Percentiles rank a stretch among this genome's conserved stretches.
These are phyloP conservation scores for Melanaphis sacchari DNA, from an alignment of 1,140 invertebrate genomes.

Conservation along the genomic window DNA sequence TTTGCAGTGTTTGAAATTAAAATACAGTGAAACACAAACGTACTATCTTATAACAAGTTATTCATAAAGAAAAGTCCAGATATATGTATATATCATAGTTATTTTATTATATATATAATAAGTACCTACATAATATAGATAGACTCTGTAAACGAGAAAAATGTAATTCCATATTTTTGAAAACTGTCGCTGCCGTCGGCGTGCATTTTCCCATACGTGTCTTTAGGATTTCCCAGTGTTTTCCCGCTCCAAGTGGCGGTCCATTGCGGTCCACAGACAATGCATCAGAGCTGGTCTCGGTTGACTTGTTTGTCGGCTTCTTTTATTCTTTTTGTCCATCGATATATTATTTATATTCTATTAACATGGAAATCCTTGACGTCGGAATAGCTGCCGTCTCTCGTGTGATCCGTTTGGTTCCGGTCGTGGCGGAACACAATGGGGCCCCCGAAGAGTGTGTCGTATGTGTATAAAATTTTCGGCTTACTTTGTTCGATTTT, in stretches of 20 bases:
- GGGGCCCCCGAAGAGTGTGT: conserved; percentile 30
- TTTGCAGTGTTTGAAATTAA: background rate
- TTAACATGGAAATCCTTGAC: conserved; percentile 57
- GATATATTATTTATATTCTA: conserved; percentile 58
- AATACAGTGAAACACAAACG: background rate
- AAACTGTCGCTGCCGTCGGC: background rate
- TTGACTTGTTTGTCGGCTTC: conserved; percentile 57
- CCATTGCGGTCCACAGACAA: conserved; percentile 47
- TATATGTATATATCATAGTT: background rate
- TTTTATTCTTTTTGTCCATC: conserved; percentile 57
- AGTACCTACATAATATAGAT: background rate
- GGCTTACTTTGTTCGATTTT: conserved; percentile 55
- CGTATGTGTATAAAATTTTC: conserved; percentile 50
- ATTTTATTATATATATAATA: conserved; percentile 10
- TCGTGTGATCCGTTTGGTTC: conserved; percentile 56
- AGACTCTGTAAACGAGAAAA: background rate
- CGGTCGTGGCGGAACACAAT: conserved; percentile 53
- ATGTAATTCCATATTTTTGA: conserved; percentile 6
- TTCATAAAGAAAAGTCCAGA: background rate
- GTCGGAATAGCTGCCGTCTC: conserved; percentile 46
- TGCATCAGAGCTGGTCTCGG: conserved; percentile 49
- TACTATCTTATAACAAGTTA: background rate
- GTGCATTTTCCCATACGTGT: conserved; percentile 37
- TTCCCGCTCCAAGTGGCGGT: conserved; percentile 36
- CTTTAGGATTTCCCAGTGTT: conserved; percentile 52